These are phyloP conservation scores for Tortrix viridana DNA, from an alignment of 2,888 invertebrate genomes.

Conservation along the genomic window DNA sequence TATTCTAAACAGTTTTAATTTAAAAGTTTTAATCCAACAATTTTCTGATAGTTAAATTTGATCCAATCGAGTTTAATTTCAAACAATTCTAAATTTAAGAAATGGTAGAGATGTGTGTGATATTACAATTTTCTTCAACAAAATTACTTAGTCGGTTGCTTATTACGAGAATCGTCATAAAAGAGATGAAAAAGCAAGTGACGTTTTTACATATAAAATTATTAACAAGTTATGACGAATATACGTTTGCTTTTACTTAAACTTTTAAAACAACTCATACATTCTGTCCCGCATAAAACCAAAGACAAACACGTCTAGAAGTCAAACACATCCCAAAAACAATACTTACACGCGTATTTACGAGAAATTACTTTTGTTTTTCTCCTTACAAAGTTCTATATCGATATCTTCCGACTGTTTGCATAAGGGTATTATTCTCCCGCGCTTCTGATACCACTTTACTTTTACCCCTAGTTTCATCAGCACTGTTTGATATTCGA, in stretches of 20 bases:
- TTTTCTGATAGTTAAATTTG: constrained; percentile 46
- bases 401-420: constrained; percentile 70
- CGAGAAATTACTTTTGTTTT: constrained; percentile 73
- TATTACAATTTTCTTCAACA: too few species aligned
- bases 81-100: not conserved
- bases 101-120: too few species aligned
- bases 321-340: constrained; percentile 28
- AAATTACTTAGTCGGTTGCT: too few species aligned
- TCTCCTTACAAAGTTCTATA: constrained; percentile 72
- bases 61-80: not conserved
- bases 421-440: constrained; percentile 62
- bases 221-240: too few species aligned
- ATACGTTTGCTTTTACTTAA: not conserved
- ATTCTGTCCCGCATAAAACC: constrained; percentile 17
- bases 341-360: constrained; percentile 44
- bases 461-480: too few species aligned
- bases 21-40: constrained; percentile 60
- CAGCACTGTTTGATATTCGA: too few species aligned
- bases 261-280: constrained; percentile 3
- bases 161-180: too few species aligned
- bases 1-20: constrained; percentile 47
- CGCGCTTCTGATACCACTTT: too few species aligned
- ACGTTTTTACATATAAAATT: too few species aligned
- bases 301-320: constrained; percentile 35
- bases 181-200: too few species aligned